These are phyloP conservation scores for Episyrphus balteatus DNA, from an alignment of 1,140 invertebrate genomes.

Conservation along the genomic window DNA sequence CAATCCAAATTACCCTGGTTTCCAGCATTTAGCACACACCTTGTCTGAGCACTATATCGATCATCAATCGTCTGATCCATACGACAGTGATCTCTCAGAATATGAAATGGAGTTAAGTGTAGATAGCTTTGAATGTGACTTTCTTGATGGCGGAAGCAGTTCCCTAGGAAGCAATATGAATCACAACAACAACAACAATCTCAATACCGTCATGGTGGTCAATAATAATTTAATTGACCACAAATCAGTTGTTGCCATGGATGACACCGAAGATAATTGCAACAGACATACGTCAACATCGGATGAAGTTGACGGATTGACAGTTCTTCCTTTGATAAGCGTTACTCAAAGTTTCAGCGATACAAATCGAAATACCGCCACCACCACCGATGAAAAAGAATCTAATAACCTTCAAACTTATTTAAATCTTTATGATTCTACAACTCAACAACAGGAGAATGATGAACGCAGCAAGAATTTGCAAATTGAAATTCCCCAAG, in stretches of 20 bases:
- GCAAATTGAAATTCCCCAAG: neutral
- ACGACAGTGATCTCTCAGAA: slow-evolving; percentile 41
- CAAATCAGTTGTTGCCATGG: neutral
- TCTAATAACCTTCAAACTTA: slow-evolving; percentile 1
- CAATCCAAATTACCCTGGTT: slow-evolving; percentile 68
- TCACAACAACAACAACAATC: slow-evolving; percentile 18
- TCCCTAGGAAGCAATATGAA: slow-evolving; percentile 4
- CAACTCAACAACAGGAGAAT: neutral
- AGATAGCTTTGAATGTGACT: slow-evolving; percentile 32
- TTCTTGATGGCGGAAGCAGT: slow-evolving; percentile 23
- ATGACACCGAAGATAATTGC: neutral
- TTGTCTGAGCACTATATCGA: slow-evolving; percentile 20
- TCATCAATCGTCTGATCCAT: slow-evolving; percentile 21
- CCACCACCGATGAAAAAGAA: neutral
- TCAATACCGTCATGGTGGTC: slow-evolving; percentile 3
- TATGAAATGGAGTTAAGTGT: slow-evolving; percentile 21
- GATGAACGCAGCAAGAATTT: neutral
- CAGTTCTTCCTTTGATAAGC: neutral
- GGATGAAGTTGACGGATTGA: neutral
- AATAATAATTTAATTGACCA: neutral
- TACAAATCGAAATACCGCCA: slow-evolving; percentile 4
- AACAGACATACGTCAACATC: slow-evolving; percentile 1
- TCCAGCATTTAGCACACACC: slow-evolving; percentile 44
- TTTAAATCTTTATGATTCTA: neutral
- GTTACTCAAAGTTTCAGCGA: neutral